Evolutionary conservation across 2,113 vertebrate genomes (phyloP).

Genomic region (Macquaria ambigua): DNA sequence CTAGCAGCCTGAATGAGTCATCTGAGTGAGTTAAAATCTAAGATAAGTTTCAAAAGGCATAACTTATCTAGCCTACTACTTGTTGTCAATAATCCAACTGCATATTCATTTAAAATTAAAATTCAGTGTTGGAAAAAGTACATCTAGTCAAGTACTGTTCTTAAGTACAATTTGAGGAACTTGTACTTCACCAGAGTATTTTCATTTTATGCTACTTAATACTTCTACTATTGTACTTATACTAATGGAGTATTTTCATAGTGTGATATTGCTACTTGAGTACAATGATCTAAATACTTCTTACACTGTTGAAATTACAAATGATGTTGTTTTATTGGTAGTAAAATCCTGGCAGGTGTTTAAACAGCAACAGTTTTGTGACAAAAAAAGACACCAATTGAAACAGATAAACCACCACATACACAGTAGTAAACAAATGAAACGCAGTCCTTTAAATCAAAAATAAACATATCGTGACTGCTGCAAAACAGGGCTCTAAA

Average conservation of each 20-base stretch:
- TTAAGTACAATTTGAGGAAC: neutral
- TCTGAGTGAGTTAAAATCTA: neutral
- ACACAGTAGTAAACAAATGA: constrained; percentile 29
- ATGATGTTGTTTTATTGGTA: constrained; percentile 36
- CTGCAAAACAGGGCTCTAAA: neutral
- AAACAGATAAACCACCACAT: neutral
- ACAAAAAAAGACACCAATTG: constrained; percentile 6
- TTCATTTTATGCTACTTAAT: neutral
- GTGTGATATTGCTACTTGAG: neutral
- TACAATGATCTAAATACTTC: neutral
- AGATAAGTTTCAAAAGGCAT: neutral
- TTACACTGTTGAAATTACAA: constrained; percentile 30
- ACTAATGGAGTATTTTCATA: neutral
- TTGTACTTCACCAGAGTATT: neutral
- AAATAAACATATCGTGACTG: neutral
- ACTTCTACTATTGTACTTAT: neutral
- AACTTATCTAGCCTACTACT: too few relatives aligned
- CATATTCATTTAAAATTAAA: neutral
- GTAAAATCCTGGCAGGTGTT: constrained; percentile 29
- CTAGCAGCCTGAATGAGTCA: too few relatives aligned
- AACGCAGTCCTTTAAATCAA: constrained; percentile 1
- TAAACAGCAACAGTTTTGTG: constrained; percentile 3
- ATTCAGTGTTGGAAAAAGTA: neutral
- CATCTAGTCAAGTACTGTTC: neutral
- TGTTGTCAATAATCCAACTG: neutral